phyloP scores from a whole-genome alignment of 2,888 invertebrate species.

The Celastrina argiolus region DNA sequence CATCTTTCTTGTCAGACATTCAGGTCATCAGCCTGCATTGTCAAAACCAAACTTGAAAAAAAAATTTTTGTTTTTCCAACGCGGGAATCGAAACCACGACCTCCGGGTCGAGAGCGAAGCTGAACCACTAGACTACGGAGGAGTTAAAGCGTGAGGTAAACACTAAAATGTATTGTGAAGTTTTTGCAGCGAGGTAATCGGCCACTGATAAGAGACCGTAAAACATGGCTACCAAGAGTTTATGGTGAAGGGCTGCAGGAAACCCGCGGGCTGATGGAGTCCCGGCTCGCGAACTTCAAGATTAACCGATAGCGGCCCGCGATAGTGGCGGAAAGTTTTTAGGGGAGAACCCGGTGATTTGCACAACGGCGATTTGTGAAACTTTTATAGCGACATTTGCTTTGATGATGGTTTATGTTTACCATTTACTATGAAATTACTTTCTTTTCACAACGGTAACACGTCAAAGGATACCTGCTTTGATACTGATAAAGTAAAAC shows the following conservation, averaged over 20 bases:
- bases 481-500: no score
- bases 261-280: constrained; percentile 46
- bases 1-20: no score
- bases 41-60: no score
- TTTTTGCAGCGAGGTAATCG: background rate
- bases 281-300: constrained; percentile 42
- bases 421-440: background rate
- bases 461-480: background rate
- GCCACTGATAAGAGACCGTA: background rate
- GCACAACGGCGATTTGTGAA: constrained; percentile 34
- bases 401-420: background rate
- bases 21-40: no score
- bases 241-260: constrained; percentile 45
- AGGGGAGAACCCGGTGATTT: constrained; percentile 32
- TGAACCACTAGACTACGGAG: no score
- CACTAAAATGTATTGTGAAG: background rate
- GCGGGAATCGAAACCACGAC: no score
- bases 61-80: no score
- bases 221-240: constrained; percentile 44
- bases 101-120: no score
- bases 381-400: constrained; percentile 29
- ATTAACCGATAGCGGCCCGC: constrained; percentile 42
- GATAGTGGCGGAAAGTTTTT: constrained; percentile 32
- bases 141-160: no score
- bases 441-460: background rate